Base-by-base conservation (phyloP, 1,140 invertebrate species). In the Contarinia nasturtii region DNA sequence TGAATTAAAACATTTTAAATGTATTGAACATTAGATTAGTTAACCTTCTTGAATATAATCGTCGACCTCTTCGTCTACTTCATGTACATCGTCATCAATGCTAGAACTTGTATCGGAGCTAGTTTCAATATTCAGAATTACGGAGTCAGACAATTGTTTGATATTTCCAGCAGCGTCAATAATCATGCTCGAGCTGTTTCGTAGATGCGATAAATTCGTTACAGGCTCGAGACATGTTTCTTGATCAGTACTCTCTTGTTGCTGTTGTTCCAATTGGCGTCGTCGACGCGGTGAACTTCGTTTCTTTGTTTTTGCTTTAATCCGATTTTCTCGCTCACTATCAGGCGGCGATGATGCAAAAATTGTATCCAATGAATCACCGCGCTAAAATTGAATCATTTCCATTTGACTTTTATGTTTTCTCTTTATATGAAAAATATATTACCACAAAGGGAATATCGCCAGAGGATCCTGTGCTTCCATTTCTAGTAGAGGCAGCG, bases 301-400 rank as follows among this genome's bases (percentile, higher is more conserved):
- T 38, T 21, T 45, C 44, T 45, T 44, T 7, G 15, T 38, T 45
- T 48, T 43, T 20, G 12, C n/a, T 34, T 48, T 48, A 42, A 53
- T 52, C 38, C 57, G 55, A 11, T 55, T 50, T 3, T 27, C 27
- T 3, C 53, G 44, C 11, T 58, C 56, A 14, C 54, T 53, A 33
- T 53, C 51, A 5, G 69, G 69, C 7, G 72, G 71, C 7, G 72
- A 74, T 33, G 67, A 67, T n/a, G 70, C 68, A 49, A 74, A 74
- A 11, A 74, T 69, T 7, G 72, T 73, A 47, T 73, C 71, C 47
- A 72, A 54, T 2, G 71, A 74, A 52, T 74, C 71, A 3, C 71
- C 72, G 52, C 72, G 67, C 72, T 74, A 53, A 46, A 43, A 42
- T 37, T 20, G 43, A 37, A 33, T 7, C 34, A 2, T 44, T 14